A percentile compares a stretch with the other conserved stretches of the same genome.
phyloP scores from a whole-genome alignment of 2,113 vertebrate species.

The Rhinoptilus africanus region DNA sequence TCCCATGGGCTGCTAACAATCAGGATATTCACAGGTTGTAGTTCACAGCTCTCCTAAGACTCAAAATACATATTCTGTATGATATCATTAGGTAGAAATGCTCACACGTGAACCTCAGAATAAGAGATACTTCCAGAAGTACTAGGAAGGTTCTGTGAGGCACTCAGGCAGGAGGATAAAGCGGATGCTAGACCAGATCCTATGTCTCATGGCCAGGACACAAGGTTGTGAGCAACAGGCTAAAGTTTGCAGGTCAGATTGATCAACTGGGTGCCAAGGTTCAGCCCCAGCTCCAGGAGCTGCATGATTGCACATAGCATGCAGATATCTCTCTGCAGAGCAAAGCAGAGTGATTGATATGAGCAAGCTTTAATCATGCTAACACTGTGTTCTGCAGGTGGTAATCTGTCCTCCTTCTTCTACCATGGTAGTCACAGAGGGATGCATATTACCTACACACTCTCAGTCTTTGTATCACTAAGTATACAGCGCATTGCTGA shows the following conservation, averaged over 20 bases:
- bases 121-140: not conserved
- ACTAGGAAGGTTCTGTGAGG: not conserved
- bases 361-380: not conserved
- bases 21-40: not conserved
- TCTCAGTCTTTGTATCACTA: not conserved
- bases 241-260: not conserved
- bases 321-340: not conserved
- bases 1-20: not conserved
- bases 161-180: not conserved
- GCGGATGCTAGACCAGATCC: not conserved
- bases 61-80: not conserved
- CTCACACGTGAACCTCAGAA: not conserved
- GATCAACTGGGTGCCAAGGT: not conserved
- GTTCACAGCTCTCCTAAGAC: not conserved
- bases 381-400: not conserved
- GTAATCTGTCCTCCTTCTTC: not conserved
- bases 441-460: not conserved
- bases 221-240: not conserved
- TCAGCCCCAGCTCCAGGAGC: not conserved
- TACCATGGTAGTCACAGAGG: not conserved
- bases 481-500: accelerated
- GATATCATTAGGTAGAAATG: not conserved
- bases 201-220: not conserved
- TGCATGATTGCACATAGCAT: not conserved
- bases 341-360: not conserved